Percentiles rank a stretch among this genome's conserved stretches.
Evolutionary conservation across 2,888 invertebrate genomes (phyloP).

Genomic region (Sinodicranocentrus sp.): DNA sequence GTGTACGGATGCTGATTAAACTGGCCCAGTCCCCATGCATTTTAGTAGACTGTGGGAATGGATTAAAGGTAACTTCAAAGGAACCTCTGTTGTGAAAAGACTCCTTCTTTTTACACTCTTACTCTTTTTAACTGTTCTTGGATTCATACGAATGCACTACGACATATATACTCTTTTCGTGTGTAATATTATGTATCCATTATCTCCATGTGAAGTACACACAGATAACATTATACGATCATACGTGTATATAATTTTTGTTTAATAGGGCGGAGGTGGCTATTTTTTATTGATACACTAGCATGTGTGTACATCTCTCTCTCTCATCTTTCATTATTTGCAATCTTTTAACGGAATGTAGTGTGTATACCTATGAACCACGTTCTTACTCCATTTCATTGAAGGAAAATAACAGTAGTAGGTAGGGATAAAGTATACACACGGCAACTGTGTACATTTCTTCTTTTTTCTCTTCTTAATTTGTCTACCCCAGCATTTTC

Average conservation of each 20-base stretch:
- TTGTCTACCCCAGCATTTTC: not conserved
- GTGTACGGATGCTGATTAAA: no score
- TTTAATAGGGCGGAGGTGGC: conserved; percentile 57
- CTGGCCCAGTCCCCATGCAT: no score
- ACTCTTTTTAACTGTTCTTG: conserved; percentile 19
- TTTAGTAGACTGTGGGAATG: not conserved
- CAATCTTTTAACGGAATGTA: not conserved
- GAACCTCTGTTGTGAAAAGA: not conserved
- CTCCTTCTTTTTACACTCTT: no score
- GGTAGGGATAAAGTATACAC: not conserved
- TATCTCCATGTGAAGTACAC: not conserved
- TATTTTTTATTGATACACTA: conserved; percentile 11
- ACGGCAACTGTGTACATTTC: not conserved
- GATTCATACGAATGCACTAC: not conserved
- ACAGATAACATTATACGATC: not conserved
- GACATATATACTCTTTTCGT: not conserved
- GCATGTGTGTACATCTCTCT: not conserved
- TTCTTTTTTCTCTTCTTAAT: not conserved
- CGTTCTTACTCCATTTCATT: conserved; percentile 1
- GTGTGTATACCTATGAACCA: not conserved
- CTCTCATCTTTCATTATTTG: not conserved
- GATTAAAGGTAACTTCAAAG: not conserved
- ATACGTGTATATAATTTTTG: conserved; percentile 22
- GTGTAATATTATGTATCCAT: not conserved
- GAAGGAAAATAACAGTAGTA: not conserved